These are phyloP conservation scores for Dendrophyllia cribrosa DNA, from an alignment of 64 coral and sea anemone species.

Conservation along the genomic window DNA sequence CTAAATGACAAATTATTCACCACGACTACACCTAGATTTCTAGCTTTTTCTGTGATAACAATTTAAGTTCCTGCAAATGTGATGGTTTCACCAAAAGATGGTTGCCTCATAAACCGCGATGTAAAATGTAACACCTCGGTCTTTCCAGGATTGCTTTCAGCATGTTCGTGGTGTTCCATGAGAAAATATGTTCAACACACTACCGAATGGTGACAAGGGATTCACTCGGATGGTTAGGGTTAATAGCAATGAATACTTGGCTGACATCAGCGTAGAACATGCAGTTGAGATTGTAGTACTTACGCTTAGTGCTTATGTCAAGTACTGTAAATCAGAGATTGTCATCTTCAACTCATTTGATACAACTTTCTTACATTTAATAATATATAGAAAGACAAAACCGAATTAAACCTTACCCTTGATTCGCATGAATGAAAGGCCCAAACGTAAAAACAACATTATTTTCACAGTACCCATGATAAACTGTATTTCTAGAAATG, in stretches of 20 bases:
- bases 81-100: background rate
- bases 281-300: background rate
- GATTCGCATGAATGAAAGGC: no score
- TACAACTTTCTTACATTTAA: no score
- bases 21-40: background rate
- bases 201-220: background rate
- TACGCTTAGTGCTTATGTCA: no score
- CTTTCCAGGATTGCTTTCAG: constrained; percentile 35
- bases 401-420: no score
- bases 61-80: background rate
- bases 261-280: constrained; percentile 30
- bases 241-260: constrained; percentile 13
- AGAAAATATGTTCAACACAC: constrained; percentile 13
- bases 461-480: no score
- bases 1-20: background rate
- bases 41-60: background rate
- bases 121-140: constrained; percentile 7
- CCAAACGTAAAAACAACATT: no score
- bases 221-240: background rate
- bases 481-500: no score
- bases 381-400: no score
- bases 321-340: no score
- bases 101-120: constrained; percentile 1
- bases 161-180: constrained; percentile 35
- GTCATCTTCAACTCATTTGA: no score